Base-by-base conservation (phyloP, 2,113 vertebrate genomes). In the Phaethornis superciliosus region DNA sequence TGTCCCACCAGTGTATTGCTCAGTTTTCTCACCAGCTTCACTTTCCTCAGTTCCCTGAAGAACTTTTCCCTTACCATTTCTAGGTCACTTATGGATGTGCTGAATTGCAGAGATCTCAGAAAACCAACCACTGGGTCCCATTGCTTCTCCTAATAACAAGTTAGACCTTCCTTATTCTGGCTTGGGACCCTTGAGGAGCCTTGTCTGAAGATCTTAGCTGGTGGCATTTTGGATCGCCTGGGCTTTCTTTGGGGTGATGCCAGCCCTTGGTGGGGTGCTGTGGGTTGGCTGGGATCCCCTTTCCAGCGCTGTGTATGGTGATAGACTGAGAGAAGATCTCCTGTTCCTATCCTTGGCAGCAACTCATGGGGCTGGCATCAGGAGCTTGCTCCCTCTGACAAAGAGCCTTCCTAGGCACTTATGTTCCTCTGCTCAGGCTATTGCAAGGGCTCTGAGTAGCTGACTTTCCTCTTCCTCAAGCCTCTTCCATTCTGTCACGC, bases 301-400 rank as follows among this genome's bases (percentile, higher is more conserved):
- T 70, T 60, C 44, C 19, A 7, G 0, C 55, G 37, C 59, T 0
- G 0, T 23, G 15, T 35, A 8, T 33, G 20, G 47, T 32, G 65
- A 59, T 26, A 58, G 46, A 21, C 37, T 64, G 24, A 40, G 71
- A 65, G 52, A 27, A 30, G 7, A 32, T n/a, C 33, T 88, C 68
- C 75, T 59, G 42, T 21, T 71, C 9, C 46, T 1, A 2, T 47
- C 42, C 42, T 81, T 42, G 19, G 35, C 35, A 56, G 46, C 30
- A 58, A 2, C 55, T 49, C 63, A 18, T 22, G 46, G 35, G 51
- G 27, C 75, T 71, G 64, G 40, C 32, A 10, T 58, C 56, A 58
- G 63, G 67, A 49, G 46, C 24, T n/a, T 56, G 32, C 52, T 76
- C 9, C 44, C 24, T 67, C 55, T 60, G 46, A 77, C 63, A 82